These are phyloP conservation scores for Otolemur garnettii DNA, from an alignment of 2,113 vertebrate species.

Conservation along the genomic window DNA sequence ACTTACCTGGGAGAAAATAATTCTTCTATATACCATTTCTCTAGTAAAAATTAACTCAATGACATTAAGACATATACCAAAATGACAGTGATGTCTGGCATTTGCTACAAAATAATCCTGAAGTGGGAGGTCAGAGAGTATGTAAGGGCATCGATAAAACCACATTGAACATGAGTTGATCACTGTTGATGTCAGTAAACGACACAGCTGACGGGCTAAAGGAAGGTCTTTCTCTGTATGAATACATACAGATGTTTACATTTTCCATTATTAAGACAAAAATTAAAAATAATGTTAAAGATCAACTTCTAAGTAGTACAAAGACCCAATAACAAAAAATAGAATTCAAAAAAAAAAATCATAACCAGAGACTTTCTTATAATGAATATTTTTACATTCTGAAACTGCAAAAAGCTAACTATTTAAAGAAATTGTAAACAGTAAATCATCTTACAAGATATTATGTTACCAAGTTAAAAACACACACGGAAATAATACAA, in stretches of 20 bases:
- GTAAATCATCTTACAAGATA: conserved; percentile 46
- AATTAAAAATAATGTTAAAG: conserved; percentile 17
- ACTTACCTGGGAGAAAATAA: neutral
- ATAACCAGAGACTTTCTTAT: conserved; percentile 23
- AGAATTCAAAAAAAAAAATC: neutral
- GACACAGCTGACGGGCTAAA: neutral
- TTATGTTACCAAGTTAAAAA: conserved; percentile 50
- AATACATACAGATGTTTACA: neutral
- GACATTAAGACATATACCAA: neutral
- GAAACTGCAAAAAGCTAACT: conserved; percentile 40
- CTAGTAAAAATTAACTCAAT: conserved; percentile 43
- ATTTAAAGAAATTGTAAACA: conserved; percentile 32
- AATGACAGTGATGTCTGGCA: neutral
- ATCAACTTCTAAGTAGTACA: conserved; percentile 31
- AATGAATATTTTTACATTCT: conserved; percentile 35
- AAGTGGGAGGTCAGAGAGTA: neutral
- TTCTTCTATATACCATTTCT: neutral
- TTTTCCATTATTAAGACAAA: conserved; percentile 25
- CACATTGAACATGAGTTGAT: neutral
- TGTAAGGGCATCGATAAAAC: neutral
- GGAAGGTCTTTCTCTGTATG: neutral
- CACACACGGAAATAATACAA: neutral
- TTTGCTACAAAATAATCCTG: neutral
- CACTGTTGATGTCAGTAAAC: neutral
- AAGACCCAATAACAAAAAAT: neutral